phyloP scores from a whole-genome alignment of 2,113 vertebrate species.

The Python bivittatus region DNA sequence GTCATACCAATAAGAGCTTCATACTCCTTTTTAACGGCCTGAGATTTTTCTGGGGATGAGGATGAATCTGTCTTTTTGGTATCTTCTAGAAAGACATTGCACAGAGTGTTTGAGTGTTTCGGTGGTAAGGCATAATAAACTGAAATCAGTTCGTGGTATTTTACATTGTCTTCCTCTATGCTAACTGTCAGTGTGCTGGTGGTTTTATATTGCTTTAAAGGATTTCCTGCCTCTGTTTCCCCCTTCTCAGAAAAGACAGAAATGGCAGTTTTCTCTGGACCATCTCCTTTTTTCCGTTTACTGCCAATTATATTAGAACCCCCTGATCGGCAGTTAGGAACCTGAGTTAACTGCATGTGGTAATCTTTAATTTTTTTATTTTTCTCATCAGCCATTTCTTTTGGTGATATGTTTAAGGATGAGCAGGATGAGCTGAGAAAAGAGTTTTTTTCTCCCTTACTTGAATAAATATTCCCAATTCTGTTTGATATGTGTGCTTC shows the following conservation, averaged over 20 bases:
- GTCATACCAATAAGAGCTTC: constrained; percentile 42
- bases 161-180: constrained; percentile 75
- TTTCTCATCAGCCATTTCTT: constrained; percentile 37
- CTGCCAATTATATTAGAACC: not conserved
- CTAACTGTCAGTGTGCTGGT: constrained; percentile 75
- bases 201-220: constrained; percentile 75
- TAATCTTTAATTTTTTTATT: constrained; percentile 1
- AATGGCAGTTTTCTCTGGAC: constrained; percentile 49
- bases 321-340: constrained; percentile 18
- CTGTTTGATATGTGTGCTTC: not conserved
- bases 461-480: constrained; percentile 33
- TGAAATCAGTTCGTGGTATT: constrained; percentile 77
- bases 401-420: constrained; percentile 27
- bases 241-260: constrained; percentile 45
- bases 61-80: constrained; percentile 50
- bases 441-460: constrained; percentile 32
- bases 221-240: constrained; percentile 45
- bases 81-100: constrained; percentile 66
- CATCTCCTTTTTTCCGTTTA: constrained; percentile 10
- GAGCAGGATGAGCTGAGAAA: constrained; percentile 29
- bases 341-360: constrained; percentile 31
- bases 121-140: constrained; percentile 78
- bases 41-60: constrained; percentile 40
- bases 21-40: constrained; percentile 39
- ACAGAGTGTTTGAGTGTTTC: constrained; percentile 68